phyloP scores from a whole-genome alignment of 2,113 vertebrate genomes.

The Salvelinus sp. region DNA sequence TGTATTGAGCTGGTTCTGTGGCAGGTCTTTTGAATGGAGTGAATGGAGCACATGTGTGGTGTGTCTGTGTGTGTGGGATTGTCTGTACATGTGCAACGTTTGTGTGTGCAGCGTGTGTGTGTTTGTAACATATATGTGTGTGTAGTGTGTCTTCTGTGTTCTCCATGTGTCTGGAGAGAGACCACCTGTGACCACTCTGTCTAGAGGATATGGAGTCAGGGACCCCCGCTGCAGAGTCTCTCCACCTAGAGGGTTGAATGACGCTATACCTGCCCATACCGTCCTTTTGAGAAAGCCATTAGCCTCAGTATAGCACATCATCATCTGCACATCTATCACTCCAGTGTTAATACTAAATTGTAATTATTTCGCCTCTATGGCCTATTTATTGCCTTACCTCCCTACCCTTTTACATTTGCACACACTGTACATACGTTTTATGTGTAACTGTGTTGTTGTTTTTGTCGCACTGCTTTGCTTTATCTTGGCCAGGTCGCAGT shows the following conservation, averaged over 20 bases:
- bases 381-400: too few species aligned
- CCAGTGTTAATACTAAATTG: too few species aligned
- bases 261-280: background rate
- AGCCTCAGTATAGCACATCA: background rate
- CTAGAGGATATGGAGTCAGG: background rate
- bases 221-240: background rate
- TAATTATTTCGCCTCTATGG: too few species aligned
- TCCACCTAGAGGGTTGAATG: background rate
- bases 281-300: background rate
- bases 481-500: too few species aligned
- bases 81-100: background rate
- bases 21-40: background rate
- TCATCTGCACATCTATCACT: too few species aligned
- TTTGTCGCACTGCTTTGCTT: too few species aligned
- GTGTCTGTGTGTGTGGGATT: background rate
- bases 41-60: background rate
- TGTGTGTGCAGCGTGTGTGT: background rate
- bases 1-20: background rate
- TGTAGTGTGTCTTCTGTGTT: background rate
- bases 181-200: background rate
- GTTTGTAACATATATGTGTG: conserved; percentile 2
- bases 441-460: too few species aligned
- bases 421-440: too few species aligned
- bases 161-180: conserved; percentile 3
- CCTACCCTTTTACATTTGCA: too few species aligned